Conservation (phyloP, 2,888 invertebrate genomes). For the Dusona sp. region DNA sequence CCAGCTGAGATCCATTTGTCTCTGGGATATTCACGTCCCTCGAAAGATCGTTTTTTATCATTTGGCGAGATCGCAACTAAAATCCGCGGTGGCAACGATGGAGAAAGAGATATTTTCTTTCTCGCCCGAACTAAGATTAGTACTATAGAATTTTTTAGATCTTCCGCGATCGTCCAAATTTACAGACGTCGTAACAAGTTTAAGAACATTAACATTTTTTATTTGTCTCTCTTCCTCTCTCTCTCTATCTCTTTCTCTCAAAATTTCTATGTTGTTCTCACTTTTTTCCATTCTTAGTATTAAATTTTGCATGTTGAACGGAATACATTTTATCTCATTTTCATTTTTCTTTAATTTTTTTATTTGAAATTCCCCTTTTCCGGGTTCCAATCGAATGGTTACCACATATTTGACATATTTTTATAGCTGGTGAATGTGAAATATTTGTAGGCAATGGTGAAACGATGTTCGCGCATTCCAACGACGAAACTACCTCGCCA, state of each 20-base stretch:
- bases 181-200: conserved; percentile 5
- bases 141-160: background rate
- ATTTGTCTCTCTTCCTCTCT: conserved; percentile 2
- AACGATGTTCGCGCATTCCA: background rate
- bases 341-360: background rate
- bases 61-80: conserved; percentile 49
- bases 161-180: background rate
- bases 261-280: conserved; percentile 15
- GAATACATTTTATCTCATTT: no score
- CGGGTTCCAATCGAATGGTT: background rate
- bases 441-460: background rate
- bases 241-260: background rate
- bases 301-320: no score
- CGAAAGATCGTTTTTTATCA: conserved; percentile 64
- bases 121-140: background rate
- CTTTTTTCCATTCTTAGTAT: background rate
- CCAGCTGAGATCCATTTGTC: conserved; percentile 63
- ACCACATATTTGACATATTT: background rate
- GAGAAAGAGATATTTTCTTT: conserved; percentile 3
- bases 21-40: conserved; percentile 50
- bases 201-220: conserved; percentile 26
- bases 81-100: conserved; percentile 46
- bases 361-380: background rate
- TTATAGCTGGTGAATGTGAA: background rate
- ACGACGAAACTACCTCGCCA: background rate